Conservation (phyloP, 1,140 invertebrate species). For the Chelonus insularis region DNA sequence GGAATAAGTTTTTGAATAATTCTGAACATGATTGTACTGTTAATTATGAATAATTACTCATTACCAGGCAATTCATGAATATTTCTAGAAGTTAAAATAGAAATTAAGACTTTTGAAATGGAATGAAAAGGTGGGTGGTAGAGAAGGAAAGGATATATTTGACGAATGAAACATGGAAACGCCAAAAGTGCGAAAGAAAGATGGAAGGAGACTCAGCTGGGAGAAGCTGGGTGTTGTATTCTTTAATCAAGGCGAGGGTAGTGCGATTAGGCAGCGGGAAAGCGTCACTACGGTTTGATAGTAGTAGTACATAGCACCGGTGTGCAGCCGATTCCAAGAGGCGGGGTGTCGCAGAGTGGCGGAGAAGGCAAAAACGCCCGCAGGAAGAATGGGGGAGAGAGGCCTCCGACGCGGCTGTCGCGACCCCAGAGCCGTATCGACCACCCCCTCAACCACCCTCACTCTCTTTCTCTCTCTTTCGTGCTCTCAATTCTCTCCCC, state of each 20-base stretch:
- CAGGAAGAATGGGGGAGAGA: conserved; percentile 47
- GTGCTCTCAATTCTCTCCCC: conserved; percentile 22
- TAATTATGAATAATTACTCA: background rate
- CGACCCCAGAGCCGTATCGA: conserved; percentile 57
- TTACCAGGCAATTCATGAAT: background rate
- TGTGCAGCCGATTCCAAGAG: conserved; percentile 29
- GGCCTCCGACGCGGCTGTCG: conserved; percentile 48
- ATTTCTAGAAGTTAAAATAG: background rate
- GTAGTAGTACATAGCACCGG: conserved; percentile 15
- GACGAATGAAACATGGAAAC: background rate
- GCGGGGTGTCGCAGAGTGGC: conserved; percentile 40
- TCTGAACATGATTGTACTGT: background rate
- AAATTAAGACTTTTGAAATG: background rate
- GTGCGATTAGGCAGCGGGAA: conserved; percentile 51
- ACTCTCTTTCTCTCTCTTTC: conserved; percentile 32
- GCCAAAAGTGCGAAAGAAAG: background rate
- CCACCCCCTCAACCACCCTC: conserved; percentile 41
- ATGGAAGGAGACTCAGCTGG: conserved; percentile 8
- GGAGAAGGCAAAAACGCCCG: conserved; percentile 53
- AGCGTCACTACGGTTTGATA: conserved; percentile 8
- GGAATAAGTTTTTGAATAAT: too few relatives aligned
- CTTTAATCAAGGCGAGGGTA: conserved; percentile 56
- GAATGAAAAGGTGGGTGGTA: background rate
- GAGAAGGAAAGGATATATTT: background rate
- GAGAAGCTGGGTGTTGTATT: conserved; percentile 44